Evolutionary conservation across 2,888 invertebrate species (phyloP).

Genomic region (Eurytoma adleriae): DNA sequence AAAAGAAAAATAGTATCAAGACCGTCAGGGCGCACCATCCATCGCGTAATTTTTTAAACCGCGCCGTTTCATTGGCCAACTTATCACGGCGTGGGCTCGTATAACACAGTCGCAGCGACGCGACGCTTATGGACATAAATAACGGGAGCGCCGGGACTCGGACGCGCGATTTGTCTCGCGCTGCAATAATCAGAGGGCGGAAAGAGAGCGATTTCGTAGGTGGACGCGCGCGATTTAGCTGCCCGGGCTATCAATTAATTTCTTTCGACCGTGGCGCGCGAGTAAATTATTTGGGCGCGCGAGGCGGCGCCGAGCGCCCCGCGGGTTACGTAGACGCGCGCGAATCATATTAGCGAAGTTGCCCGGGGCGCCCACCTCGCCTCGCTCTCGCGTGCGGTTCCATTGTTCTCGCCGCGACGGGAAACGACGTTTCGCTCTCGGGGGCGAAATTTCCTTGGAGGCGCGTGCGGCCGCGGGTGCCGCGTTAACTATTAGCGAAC

Average conservation of each 20-base stretch:
- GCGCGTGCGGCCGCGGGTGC: background rate
- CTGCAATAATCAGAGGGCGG: constrained; percentile 4
- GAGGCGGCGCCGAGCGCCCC: background rate
- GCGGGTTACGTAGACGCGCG: constrained; percentile 1
- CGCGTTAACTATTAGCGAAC: background rate
- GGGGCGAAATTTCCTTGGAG: constrained; percentile 24
- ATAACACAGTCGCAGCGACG: background rate
- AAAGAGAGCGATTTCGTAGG: constrained; percentile 14
- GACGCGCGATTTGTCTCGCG: constrained; percentile 9
- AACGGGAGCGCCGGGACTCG: background rate
- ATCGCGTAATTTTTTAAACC: no score
- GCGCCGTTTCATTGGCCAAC: background rate
- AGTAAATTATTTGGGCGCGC: constrained; percentile 41
- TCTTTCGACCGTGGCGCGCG: constrained; percentile 12
- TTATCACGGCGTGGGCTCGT: background rate
- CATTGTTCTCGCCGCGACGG: constrained; percentile 25
- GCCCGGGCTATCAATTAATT: constrained; percentile 46
- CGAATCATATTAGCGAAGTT: constrained; percentile 46
- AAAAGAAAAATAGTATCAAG: no score
- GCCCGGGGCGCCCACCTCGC: background rate
- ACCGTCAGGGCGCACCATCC: no score
- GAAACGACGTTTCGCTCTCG: constrained; percentile 25
- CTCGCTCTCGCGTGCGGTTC: constrained; percentile 7
- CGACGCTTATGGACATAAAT: constrained; percentile 11
- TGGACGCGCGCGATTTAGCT: constrained; percentile 10